These are phyloP conservation scores for Drosophila tanythrix DNA, from an alignment of 2,888 invertebrate species.

Conservation along the genomic window DNA sequence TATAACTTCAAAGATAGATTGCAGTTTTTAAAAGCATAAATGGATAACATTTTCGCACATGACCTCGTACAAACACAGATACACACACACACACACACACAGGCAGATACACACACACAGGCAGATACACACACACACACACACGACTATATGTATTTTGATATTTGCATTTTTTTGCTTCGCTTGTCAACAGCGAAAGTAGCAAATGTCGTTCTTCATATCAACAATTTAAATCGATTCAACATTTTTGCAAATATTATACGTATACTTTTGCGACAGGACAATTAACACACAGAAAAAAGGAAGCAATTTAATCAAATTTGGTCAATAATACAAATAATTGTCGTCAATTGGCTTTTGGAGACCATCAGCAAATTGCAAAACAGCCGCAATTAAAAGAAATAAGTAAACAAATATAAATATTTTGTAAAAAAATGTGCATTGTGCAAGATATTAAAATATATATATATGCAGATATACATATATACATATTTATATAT, in stretches of 20 bases:
- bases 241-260: slow-evolving; percentile 19
- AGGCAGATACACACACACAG: not conserved
- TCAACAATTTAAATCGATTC: slow-evolving; percentile 32
- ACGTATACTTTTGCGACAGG: not conserved
- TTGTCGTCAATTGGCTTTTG: slow-evolving; percentile 25
- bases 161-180: not conserved
- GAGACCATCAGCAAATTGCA: slow-evolving; percentile 8
- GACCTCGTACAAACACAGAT: slow-evolving; percentile 14
- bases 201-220: slow-evolving; percentile 27
- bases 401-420: not conserved
- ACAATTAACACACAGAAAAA: not conserved
- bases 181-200: slow-evolving; percentile 33
- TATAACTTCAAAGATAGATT: slow-evolving; percentile 70
- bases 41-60: slow-evolving; percentile 53
- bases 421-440: slow-evolving; percentile 20
- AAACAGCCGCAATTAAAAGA: slow-evolving; percentile 9
- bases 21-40: slow-evolving; percentile 73
- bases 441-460: slow-evolving; percentile 15
- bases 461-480: not conserved
- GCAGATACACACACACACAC: slow-evolving; percentile 3
- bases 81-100: not conserved
- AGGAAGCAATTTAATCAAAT: slow-evolving; percentile 14
- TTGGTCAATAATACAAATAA: slow-evolving; percentile 15
- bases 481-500: not conserved
- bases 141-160: not conserved